Evolutionary conservation across 2,113 vertebrate genomes (phyloP).

Genomic region (Probosciger aterrimus): DNA sequence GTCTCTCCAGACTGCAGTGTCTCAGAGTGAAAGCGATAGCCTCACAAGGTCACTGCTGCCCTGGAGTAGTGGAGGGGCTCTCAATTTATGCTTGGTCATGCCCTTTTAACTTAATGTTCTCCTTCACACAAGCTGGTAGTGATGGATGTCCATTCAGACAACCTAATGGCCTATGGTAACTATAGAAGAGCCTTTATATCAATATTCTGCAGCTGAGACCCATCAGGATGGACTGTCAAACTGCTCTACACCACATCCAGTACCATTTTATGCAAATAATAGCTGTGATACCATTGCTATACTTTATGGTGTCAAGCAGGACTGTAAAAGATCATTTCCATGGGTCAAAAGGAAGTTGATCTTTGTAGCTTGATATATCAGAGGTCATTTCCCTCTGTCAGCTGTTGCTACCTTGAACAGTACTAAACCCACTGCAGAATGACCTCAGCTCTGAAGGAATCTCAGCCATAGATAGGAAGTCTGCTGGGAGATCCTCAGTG

Average conservation of each 20-base stretch:
- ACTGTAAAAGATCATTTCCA: constrained; percentile 10
- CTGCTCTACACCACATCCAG: neutral
- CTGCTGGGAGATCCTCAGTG: neutral
- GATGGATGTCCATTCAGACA: constrained; percentile 56
- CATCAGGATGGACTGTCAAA: constrained; percentile 16
- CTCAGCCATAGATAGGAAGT: neutral
- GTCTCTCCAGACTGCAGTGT: neutral
- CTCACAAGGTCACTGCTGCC: constrained; percentile 25
- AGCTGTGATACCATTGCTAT: neutral
- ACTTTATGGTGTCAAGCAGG: neutral
- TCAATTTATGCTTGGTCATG: constrained; percentile 60
- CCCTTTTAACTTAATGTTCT: constrained; percentile 63
- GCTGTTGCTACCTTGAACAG: neutral
- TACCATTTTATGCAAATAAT: constrained; percentile 46
- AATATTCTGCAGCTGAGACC: constrained; percentile 24
- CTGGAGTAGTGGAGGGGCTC: constrained; percentile 20
- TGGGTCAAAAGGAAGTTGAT: constrained; percentile 42
- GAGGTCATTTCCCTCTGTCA: neutral
- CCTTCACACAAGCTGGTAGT: constrained; percentile 52
- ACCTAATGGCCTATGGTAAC: constrained; percentile 54
- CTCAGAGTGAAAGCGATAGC: neutral
- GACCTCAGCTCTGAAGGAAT: neutral
- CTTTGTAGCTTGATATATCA: constrained; percentile 15
- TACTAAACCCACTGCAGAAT: neutral
- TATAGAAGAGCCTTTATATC: constrained; percentile 33